These are phyloP conservation scores for Neodon shergylaensis DNA, from an alignment of 2,113 vertebrate species.

Conservation along the genomic window DNA sequence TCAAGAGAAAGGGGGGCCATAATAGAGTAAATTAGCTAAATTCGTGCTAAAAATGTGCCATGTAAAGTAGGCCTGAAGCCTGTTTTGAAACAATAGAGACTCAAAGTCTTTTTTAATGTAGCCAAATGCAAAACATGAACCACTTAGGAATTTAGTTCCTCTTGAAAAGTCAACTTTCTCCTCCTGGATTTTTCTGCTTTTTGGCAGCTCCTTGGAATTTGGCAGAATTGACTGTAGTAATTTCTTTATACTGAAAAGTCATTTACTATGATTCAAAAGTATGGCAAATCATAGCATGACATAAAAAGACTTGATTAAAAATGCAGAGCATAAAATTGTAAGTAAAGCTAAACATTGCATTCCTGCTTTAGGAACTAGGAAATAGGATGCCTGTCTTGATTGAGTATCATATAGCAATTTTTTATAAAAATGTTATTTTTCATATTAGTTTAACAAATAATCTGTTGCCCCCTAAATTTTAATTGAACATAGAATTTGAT, in stretches of 20 bases:
- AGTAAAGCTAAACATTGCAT: not conserved
- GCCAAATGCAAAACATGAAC: constrained; percentile 35
- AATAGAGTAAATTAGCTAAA: constrained; percentile 60
- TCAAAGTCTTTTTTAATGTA: constrained; percentile 41
- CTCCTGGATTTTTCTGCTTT: not conserved
- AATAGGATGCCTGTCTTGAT: not conserved
- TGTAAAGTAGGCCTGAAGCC: constrained; percentile 18
- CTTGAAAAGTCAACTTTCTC: constrained; percentile 49
- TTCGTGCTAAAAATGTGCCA: constrained; percentile 32
- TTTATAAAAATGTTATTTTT: not conserved
- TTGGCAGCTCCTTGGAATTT: not conserved
- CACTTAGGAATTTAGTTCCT: constrained; percentile 1
- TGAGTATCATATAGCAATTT: not conserved
- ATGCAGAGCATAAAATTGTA: not conserved
- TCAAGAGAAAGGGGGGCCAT: constrained; percentile 38
- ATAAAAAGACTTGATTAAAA: not conserved
- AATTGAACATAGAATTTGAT: not conserved
- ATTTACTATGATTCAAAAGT: not conserved
- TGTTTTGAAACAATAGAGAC: constrained; percentile 34
- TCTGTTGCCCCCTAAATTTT: not conserved
- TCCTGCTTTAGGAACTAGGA: not conserved
- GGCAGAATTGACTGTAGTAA: not conserved
- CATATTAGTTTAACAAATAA: not conserved
- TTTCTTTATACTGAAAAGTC: not conserved
- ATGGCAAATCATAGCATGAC: not conserved